Conservation (phyloP, 2,888 invertebrate species). For the Parascotia fuliginaria region DNA sequence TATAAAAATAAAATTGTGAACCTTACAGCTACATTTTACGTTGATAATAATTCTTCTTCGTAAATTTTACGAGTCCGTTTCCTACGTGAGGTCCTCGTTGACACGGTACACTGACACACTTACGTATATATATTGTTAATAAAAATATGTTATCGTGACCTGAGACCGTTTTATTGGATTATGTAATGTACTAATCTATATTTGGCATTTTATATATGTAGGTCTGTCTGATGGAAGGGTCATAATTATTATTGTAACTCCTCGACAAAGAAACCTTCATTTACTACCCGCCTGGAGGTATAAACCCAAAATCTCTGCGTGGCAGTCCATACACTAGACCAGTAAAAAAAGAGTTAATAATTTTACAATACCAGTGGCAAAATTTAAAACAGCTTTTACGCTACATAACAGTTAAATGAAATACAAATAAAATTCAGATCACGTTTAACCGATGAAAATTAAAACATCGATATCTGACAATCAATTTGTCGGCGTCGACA, state of each 20-base stretch:
- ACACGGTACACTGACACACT: constrained; percentile 41
- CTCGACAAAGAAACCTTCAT: too few species aligned
- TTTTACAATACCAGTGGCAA: too few species aligned
- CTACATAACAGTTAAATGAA: too few species aligned
- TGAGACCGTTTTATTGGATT: constrained; percentile 24
- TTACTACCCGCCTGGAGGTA: too few species aligned
- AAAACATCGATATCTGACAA: constrained; percentile 7
- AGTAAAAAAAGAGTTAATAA: too few species aligned
- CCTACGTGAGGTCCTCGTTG: constrained; percentile 31
- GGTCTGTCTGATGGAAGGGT: too few species aligned
- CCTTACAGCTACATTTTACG: constrained; percentile 31
- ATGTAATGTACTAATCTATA: constrained; percentile 10
- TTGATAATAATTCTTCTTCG: constrained; percentile 40
- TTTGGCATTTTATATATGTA: constrained; percentile 21
- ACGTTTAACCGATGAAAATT: neutral
- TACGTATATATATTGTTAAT: constrained; percentile 33
- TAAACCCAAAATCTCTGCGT: too few species aligned
- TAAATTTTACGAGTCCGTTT: constrained; percentile 36
- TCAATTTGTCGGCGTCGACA: constrained; percentile 23
- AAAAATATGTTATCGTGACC: constrained; percentile 39
- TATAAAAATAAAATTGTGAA: constrained; percentile 22
- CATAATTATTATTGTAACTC: too few species aligned
- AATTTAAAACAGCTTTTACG: too few species aligned
- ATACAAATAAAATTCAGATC: neutral
- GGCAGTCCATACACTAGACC: too few species aligned